phyloP scores from a whole-genome alignment of 1,140 invertebrate species.

The Brachionus calyciflorus region DNA sequence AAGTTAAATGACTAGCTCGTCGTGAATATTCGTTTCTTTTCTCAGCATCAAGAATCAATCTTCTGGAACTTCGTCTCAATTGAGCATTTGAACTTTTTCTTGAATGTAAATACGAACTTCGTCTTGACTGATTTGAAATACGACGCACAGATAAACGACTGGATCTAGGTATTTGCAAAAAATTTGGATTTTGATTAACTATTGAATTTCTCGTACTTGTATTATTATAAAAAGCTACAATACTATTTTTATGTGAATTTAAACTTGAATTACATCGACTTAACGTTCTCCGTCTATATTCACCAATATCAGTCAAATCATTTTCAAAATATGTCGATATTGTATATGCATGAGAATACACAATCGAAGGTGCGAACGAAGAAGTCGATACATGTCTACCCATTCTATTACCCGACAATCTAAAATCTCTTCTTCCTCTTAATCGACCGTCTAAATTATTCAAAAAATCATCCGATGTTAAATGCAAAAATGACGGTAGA shows the following conservation, averaged over 20 bases:
- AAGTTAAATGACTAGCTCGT: not conserved
- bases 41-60: not conserved
- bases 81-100: not conserved
- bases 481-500: not conserved
- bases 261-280: not conserved
- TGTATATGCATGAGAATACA: slow-evolving; percentile 37
- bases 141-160: not conserved
- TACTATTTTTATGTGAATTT: slow-evolving; percentile 10
- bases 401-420: not conserved
- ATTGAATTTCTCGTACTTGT: not conserved
- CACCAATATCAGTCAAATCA: slow-evolving; percentile 17
- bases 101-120: slow-evolving; percentile 1
- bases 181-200: slow-evolving; percentile 2
- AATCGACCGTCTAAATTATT: not conserved
- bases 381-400: not conserved
- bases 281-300: slow-evolving; percentile 34
- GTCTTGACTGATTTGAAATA: slow-evolving; percentile 15
- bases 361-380: slow-evolving; percentile 30
- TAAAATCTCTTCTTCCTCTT: not conserved
- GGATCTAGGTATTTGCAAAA: not conserved
- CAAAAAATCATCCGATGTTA: not conserved
- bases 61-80: not conserved
- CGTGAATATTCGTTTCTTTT: not conserved
- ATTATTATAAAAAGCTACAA: not conserved
- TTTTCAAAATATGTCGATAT: not conserved